Evolutionary conservation across 92 coral and sea anemone species (phyloP), one percentile per base, ranked within the genome.

Genomic region (Palythoa heliodiscus): DNA sequence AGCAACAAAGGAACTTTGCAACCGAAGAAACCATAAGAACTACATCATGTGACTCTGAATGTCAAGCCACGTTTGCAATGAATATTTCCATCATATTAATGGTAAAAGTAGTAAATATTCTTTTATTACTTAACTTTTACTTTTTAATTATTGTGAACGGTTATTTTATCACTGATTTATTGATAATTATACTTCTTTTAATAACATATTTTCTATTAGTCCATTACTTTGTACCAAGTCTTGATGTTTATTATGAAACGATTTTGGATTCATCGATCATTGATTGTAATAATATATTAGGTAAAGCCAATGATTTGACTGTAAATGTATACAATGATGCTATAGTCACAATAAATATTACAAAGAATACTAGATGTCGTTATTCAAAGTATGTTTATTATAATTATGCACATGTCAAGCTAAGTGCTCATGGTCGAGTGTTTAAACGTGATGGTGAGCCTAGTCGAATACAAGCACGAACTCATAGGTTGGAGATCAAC

Each of bases 61-160:
- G 77, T 40, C 23, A 72, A 72, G 77, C 77, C 77, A 72, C 55
- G 25, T 72, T 72, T 72, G 55, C 55, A 73, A 40, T 39, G 77
- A 73, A 73, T 14, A 73, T 43, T 73, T 73, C 77, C 24, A 73
- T 73, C 77, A 0, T 73, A 73, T 72, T 72, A 72, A 13, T 40
- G 55, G 77, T 72, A 67, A 67, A 67, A 67, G 72, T n/a, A 35
- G 72, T 68, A 73, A 73, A 73, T 73, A 73, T 73, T 73, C 77
- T 73, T 43, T 73, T 73, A 73, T 73, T 73, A 73, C 77, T 73
- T 73, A 16, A 13, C 25, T 73, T 73, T 72, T 72, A 11, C 52
- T 72, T 37, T 37, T 72, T 69, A 69, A 69, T 69, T 7, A 69
- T 2, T 11, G 73, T 11, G 73, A 69, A 69, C 6, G 73, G 73